These are phyloP conservation scores for Platygyra sinensis DNA, from an alignment of 64 coral and sea anemone genomes.

Conservation along the genomic window DNA sequence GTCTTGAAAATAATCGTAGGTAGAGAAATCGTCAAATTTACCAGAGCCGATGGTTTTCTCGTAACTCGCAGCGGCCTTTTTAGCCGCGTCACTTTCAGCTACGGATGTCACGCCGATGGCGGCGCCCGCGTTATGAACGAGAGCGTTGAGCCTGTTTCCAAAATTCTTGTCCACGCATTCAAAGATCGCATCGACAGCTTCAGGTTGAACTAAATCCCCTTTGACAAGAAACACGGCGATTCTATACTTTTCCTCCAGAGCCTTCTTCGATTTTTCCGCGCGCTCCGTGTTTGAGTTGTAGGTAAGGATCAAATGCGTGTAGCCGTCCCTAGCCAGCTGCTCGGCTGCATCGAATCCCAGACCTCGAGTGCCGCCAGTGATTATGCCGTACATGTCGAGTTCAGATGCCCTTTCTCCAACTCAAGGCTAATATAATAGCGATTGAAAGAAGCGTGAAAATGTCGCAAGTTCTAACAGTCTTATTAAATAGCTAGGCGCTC, in stretches of 20 bases:
- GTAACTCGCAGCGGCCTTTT: conserved; percentile 71
- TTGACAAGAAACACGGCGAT: conserved; percentile 63
- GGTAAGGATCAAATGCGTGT: conserved; percentile 74
- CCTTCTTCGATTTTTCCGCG: conserved; percentile 58
- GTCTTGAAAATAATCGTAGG: conserved; percentile 83
- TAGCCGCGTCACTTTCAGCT: conserved; percentile 63
- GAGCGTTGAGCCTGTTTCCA: conserved; percentile 62
- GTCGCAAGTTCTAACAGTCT: background rate
- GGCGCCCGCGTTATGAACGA: conserved; percentile 79
- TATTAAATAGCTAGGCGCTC: background rate
- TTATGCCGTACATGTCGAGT: conserved; percentile 57
- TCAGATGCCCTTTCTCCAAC: background rate
- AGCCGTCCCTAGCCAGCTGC: conserved; percentile 72
- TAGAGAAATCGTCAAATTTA: conserved; percentile 65
- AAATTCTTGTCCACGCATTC: conserved; percentile 69
- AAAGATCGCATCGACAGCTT: conserved; percentile 64
- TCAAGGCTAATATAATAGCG: background rate
- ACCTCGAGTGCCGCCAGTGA: conserved; percentile 74
- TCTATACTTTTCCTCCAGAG: conserved; percentile 50
- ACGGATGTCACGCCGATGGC: conserved; percentile 56
- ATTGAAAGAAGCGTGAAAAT: background rate
- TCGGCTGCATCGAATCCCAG: conserved; percentile 67
- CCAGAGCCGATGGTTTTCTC: conserved; percentile 64
- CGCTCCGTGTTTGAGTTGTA: conserved; percentile 76
- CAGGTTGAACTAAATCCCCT: conserved; percentile 64